phyloP scores from a whole-genome alignment of 2,797 vertebrate genomes.

The Alcedo quadribrachys region DNA sequence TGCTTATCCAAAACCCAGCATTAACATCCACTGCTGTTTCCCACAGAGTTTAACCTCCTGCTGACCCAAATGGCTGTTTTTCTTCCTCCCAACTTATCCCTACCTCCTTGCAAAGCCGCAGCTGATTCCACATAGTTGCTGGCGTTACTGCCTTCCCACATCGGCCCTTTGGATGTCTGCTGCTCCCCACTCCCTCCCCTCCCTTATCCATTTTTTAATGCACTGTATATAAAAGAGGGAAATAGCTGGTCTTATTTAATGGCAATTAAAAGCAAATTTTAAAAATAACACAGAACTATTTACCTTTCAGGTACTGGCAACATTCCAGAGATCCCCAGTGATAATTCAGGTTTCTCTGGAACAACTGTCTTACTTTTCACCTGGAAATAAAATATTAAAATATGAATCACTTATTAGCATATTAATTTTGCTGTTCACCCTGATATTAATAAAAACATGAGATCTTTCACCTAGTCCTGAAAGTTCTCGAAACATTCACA shows the following conservation, averaged over 20 bases:
- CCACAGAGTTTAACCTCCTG: not conserved
- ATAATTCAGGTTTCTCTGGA: constrained; percentile 73
- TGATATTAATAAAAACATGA: not conserved
- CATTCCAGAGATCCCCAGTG: constrained; percentile 53
- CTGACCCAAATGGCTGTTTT: not conserved
- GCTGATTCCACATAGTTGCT: not conserved
- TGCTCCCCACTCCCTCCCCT: not conserved
- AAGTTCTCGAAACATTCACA: constrained; percentile 13
- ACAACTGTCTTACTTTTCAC: constrained; percentile 72
- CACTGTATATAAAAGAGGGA: not conserved
- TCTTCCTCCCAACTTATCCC: not conserved
- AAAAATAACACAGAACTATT: constrained; percentile 54
- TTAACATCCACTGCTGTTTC: not conserved
- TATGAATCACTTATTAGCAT: constrained; percentile 27
- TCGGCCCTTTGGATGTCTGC: not conserved
- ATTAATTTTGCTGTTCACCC: constrained; percentile 39
- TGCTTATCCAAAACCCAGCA: not conserved
- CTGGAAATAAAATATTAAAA: constrained; percentile 72
- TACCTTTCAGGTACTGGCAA: constrained; percentile 76
- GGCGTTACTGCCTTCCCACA: not conserved
- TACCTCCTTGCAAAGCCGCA: not conserved
- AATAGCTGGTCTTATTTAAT: not conserved
- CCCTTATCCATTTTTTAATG: not conserved
- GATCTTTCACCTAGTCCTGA: not conserved
- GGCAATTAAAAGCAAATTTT: not conserved